Evolutionary conservation across 2,888 invertebrate genomes (phyloP), one percentile per base, ranked within the genome.

Genomic region (Rhimphoctona megacephalus): DNA sequence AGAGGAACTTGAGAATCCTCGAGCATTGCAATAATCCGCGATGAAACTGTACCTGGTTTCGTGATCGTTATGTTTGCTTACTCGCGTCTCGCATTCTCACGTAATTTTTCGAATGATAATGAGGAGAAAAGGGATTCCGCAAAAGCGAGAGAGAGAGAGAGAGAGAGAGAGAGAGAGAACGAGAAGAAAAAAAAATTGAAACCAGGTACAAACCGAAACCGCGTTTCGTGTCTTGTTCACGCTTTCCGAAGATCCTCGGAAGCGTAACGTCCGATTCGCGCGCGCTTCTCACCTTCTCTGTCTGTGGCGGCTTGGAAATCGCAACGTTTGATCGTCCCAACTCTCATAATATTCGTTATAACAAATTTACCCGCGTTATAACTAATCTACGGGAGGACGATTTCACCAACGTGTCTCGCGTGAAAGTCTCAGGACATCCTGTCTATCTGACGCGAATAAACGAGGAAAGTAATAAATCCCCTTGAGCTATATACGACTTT

Each of bases 191-290:
- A 80, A 39, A 72, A 69, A 82, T 74, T 67, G 78, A 83, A 52
- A 85, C 49, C 79, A 66, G 66, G 85, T 64, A 54, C 82, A 82
- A 33, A 80, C 78, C 73, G 61, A 70, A 72, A 61, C 46, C 61
- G 61, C 80, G 57, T 36, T 25, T 66, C 87, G 88, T 85, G 90
- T 90, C 90, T 91, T 91, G 91, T 93, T 92, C 93, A 93, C 93
- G 93, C 93, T 93, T 93, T 93, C 93, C 92, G 92, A 92, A 92
- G 93, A 93, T 86, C 83, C 89, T 89, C 83, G 91, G 82, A 85
- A 93, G 92, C 93, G 92, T 93, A 90, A 93, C 93, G 84, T 67
- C 78, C 79, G 49, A 78, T 81, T 81, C 81, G 83, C 73, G 77
- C 33, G 57, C 81, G 78, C 70, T 64, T 25, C n/a, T 73, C 57